Conservation (phyloP, 2,888 invertebrate species). For the Orchestes rusci region DNA sequence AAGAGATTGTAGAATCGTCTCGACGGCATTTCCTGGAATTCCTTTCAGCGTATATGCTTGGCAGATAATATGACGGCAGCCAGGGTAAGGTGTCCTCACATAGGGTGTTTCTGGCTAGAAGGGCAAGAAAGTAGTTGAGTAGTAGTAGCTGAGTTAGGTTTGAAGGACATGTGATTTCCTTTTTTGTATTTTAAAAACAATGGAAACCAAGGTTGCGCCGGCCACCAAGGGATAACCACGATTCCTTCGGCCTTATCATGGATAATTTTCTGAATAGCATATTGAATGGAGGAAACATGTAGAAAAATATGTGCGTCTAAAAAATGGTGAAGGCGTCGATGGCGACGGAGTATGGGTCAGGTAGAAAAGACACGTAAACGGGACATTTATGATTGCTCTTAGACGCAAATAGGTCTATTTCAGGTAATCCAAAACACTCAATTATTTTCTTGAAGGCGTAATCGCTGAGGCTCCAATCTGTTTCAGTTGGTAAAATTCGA, state of each 20-base stretch:
- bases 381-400: neutral
- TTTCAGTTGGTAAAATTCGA: neutral
- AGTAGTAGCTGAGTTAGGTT: too few relatives aligned
- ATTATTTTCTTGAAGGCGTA: neutral
- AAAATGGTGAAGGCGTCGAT: neutral
- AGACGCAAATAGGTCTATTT: neutral
- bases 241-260: slow-evolving; percentile 4
- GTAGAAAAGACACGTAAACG: neutral
- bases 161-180: neutral
- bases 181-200: neutral
- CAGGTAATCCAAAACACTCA: neutral
- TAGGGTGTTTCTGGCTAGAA: too few relatives aligned
- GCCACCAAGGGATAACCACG: neutral
- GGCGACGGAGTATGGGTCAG: neutral
- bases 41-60: too few relatives aligned
- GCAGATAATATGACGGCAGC: too few relatives aligned
- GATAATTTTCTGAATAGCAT: slow-evolving; percentile 1
- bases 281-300: neutral
- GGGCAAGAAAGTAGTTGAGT: too few relatives aligned
- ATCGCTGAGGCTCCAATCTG: neutral
- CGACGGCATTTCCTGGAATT: too few relatives aligned
- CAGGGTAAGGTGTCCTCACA: too few relatives aligned
- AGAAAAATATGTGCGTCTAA: neutral
- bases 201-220: neutral
- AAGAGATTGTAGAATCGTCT: too few relatives aligned